Evolutionary conservation across 1,140 invertebrate genomes (phyloP).

Genomic region (Planococcus citri): DNA sequence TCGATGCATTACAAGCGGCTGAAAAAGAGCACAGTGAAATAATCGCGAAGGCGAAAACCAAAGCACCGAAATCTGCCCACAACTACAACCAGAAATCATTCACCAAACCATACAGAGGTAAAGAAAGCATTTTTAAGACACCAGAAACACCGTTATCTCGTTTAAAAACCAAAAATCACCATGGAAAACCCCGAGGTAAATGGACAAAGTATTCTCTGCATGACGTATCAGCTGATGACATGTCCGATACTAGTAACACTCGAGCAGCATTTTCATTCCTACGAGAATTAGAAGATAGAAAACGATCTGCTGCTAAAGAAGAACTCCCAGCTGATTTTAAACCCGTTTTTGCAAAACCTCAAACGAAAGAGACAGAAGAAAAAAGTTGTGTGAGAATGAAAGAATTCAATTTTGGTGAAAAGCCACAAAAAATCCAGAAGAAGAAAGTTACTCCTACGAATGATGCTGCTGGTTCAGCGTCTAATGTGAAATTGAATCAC

Average conservation of each 20-base stretch:
- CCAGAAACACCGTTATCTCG: background rate
- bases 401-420: background rate
- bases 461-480: background rate
- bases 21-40: constrained; percentile 5
- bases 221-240: background rate
- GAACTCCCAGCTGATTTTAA: background rate
- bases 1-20: background rate
- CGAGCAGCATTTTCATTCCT: constrained; percentile 1
- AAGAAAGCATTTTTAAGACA: constrained; percentile 11
- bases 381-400: background rate
- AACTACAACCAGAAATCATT: background rate
- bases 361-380: background rate
- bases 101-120: background rate
- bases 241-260: background rate
- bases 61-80: background rate
- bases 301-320: background rate
- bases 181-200: background rate
- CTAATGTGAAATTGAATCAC: background rate
- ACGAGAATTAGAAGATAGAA: background rate
- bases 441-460: background rate
- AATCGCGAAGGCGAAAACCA: background rate
- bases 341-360: background rate
- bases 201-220: background rate
- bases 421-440: background rate
- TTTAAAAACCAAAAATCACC: background rate